Evolutionary conservation across 2,888 invertebrate genomes (phyloP), one percentile per base, ranked within the genome.

Genomic region (Octodonta nipae): DNA sequence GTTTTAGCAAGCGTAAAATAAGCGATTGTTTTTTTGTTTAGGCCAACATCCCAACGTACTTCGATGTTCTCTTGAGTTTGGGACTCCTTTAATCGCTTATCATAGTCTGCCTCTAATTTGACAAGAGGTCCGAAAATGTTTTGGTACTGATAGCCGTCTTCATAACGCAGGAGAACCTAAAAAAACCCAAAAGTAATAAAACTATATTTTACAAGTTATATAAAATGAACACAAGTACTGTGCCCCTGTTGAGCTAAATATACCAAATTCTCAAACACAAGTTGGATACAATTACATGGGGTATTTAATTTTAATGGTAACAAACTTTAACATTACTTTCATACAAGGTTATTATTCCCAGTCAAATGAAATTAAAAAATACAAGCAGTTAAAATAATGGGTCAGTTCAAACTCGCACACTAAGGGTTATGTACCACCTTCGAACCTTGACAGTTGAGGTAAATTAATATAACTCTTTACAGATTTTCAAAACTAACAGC

Each of bases 121-220:
- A 98, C 92, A 16, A 99, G 65, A 0, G 98, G 96, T 0, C 91
- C 91, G 65, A 98, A 96, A 37, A 96, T 89, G 58, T 93, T 92
- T 60, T 93, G 92, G 58, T 99, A 99, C 59, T 98, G 96, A 62
- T 93, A 96, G 6, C 96, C 98, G 67, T 98, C 96, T 62, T 96
- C 95, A 56, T 98, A 98, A 44, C 93, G 74, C 33, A 68, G 42
- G 11, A 63, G 39, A 13, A 61, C 60, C 56, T 58, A 30, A 6
- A 37, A 28, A 25, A 32, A n/a, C n/a, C n/a, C n/a, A n/a, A n/a
- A n/a, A n/a, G n/a, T n/a, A n/a, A n/a, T n/a, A n/a, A n/a, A n/a
- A n/a, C n/a, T n/a, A n/a, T n/a, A n/a, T n/a, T n/a, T n/a, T n/a
- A n/a, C n/a, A n/a, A n/a, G n/a, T n/a, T n/a, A n/a, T n/a, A n/a